Evolutionary conservation across 1,140 invertebrate genomes (phyloP).

Genomic region (Pollicipes pollicipes): DNA sequence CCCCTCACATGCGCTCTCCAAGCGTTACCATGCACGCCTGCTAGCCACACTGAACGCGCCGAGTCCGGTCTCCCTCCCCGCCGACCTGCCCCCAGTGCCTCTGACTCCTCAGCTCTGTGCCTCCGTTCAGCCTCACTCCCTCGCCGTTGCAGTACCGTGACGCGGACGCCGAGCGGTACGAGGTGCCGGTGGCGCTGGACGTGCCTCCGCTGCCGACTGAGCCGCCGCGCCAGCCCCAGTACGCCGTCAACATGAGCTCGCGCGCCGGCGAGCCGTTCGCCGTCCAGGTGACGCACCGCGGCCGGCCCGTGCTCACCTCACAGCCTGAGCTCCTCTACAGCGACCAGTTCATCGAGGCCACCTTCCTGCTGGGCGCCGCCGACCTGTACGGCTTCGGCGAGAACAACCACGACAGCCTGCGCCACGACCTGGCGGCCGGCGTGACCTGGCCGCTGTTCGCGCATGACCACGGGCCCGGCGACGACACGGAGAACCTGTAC

Average conservation of each 20-base stretch:
- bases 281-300: constrained; percentile 23
- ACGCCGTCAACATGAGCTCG: neutral
- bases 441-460: constrained; percentile 28
- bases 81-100: too few relatives aligned
- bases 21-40: too few relatives aligned
- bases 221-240: constrained; percentile 6
- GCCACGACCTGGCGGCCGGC: constrained; percentile 23
- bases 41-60: too few relatives aligned
- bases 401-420: constrained; percentile 18
- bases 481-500: constrained; percentile 28
- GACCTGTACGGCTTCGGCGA: constrained; percentile 38
- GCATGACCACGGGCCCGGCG: constrained; percentile 27
- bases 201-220: neutral
- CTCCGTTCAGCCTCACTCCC: too few relatives aligned
- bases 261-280: constrained; percentile 1
- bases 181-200: constrained; percentile 14
- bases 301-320: constrained; percentile 20
- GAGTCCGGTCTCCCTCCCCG: neutral
- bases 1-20: too few relatives aligned
- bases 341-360: constrained; percentile 38
- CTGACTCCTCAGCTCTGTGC: too few relatives aligned
- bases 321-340: constrained; percentile 27
- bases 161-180: constrained; percentile 12
- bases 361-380: constrained; percentile 27
- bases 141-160: constrained; percentile 8